Conservation (phyloP, 2,113 vertebrate genomes). For the Agelaius tricolor region DNA sequence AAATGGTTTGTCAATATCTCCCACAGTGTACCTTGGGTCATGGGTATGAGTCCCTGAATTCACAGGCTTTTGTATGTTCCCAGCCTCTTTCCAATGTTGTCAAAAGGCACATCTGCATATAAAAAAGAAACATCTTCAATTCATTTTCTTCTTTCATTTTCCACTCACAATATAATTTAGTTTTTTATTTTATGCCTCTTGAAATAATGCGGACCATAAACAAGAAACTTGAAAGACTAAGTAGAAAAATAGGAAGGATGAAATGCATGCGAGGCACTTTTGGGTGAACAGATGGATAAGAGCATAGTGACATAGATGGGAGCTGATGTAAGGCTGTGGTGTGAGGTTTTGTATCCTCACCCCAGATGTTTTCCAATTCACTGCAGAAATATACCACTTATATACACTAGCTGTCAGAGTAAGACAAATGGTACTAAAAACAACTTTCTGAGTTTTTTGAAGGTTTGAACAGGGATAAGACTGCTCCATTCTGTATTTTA, state of each 20-base stretch:
- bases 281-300: background rate
- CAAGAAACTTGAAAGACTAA: background rate
- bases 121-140: background rate
- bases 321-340: background rate
- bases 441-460: background rate
- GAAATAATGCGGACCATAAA: background rate
- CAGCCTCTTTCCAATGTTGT: background rate
- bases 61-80: accelerated
- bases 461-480: background rate
- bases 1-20: background rate
- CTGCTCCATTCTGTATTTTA: background rate
- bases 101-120: background rate
- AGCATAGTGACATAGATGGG: background rate
- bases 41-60: background rate
- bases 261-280: background rate
- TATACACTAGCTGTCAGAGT: background rate
- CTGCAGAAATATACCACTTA: background rate
- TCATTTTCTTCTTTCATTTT: background rate
- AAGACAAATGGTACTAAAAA: background rate
- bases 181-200: background rate
- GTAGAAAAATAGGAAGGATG: background rate
- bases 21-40: background rate
- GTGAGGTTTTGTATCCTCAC: background rate
- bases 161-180: too few species aligned
- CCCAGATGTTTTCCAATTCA: background rate